Evolutionary conservation across 2,797 vertebrate species (phyloP), one percentile per base, ranked within the genome.

Genomic region (Setipinna tenuifilis): DNA sequence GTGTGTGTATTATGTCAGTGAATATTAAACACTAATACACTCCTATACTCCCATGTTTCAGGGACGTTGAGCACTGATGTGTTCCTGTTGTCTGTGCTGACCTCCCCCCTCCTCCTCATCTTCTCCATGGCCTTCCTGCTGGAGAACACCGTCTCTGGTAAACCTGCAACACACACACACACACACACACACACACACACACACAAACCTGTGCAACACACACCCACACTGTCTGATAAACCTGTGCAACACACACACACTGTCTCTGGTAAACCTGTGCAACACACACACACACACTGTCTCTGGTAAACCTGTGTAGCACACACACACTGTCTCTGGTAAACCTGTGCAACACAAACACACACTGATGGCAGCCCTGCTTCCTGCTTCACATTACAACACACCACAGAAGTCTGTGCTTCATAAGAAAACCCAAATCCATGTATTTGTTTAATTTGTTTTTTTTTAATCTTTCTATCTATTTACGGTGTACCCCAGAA

Each of bases 101-200:
- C 92, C 88, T 90, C 93, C n/a, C 96, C 96, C 3, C 91, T 96
- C 82, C 93, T 97, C 85, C 92, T 97, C 88, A 96, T 96, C 0
- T 95, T 95, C 31, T 83, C 96, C 71, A 89, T 96, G 87, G 94
- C 96, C 7, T 97, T 97, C 91, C 87, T 96, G 84, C 89, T 97
- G 90, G 97, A 97, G 86, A 96, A 97, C 90, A 97, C 96, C 0
- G 93, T 97, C 83, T 94, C 96, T 93, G 96, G 96, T 97, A 91
- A 94, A 94, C 50, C 25, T 35, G 28, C 11, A 35, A 71, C 65
- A 35, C 5, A 48, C 46, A 48, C 25, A 68, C 9, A 68, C 12
- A 68, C 46, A 48, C 4, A 48, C 46, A 48, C 46, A 48, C 3
- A 48, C 46, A 48, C 46, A 48, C 4, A 48, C 46, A 48, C 46